A percentile compares a stretch with the other conserved stretches of the same genome.
Evolutionary conservation across 37 sponge, comb jelly and placozoan species (phyloP).

Genomic region (Haliclona indistincta): DNA sequence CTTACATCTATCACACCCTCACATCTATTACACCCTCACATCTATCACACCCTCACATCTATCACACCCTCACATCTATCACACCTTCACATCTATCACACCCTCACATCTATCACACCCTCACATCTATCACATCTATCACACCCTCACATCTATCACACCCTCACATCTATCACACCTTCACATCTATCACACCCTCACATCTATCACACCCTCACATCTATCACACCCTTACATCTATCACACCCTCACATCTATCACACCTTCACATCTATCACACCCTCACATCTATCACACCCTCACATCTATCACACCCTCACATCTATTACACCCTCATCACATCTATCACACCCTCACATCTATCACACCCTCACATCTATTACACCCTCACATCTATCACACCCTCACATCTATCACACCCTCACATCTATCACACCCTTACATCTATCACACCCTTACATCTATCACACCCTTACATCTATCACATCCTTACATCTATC

Average conservation of each 20-base stretch:
- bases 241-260: neutral
- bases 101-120: neutral
- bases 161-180: neutral
- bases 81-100: neutral
- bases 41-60: slow-evolving; percentile 7
- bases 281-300: neutral
- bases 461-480: neutral
- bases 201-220: too few species aligned
- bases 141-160: neutral
- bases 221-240: neutral
- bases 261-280: neutral
- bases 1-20: neutral
- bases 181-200: too few species aligned
- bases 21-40: neutral
- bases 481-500: neutral
- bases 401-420: neutral
- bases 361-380: neutral
- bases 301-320: too few species aligned
- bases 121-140: neutral
- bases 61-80: neutral
- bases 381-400: neutral
- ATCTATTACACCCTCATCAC: too few species aligned
- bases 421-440: too few species aligned
- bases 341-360: neutral
- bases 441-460: too few species aligned